These are phyloP conservation scores for Pseudorectes ferrugineus DNA, from an alignment of 2,113 vertebrate species.

Conservation along the genomic window DNA sequence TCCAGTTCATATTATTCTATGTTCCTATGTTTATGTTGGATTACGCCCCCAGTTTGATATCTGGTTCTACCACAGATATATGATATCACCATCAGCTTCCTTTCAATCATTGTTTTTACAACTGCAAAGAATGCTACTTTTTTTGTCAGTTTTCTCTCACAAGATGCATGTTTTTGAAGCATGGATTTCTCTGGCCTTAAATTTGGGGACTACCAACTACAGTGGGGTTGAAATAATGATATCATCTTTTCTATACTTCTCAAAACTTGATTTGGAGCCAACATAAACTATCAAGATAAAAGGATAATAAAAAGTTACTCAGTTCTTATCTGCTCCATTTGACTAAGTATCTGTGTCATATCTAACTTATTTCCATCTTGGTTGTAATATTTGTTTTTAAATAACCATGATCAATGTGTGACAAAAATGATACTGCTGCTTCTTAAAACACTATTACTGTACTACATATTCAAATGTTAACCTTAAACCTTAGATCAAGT, in stretches of 20 bases:
- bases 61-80: background rate
- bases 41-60: background rate
- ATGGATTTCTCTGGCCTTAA: background rate
- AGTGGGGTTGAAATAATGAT: background rate
- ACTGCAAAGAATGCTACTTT: background rate
- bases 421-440: background rate
- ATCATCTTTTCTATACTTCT: background rate
- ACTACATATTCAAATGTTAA: background rate
- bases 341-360: background rate
- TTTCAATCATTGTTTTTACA: background rate
- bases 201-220: background rate
- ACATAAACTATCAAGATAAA: background rate
- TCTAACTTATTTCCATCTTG: background rate
- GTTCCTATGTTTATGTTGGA: accelerated
- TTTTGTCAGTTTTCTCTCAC: background rate
- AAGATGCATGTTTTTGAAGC: background rate
- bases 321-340: background rate
- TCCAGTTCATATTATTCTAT: background rate
- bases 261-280: background rate
- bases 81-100: background rate
- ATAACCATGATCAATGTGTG: background rate
- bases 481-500: background rate
- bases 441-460: background rate
- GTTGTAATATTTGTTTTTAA: background rate
- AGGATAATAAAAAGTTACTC: background rate